A percentile compares a stretch with the other conserved stretches of the same genome.
Conservation (phyloP, 2,888 invertebrate genomes). For the Agonopterix alstromeriana region DNA sequence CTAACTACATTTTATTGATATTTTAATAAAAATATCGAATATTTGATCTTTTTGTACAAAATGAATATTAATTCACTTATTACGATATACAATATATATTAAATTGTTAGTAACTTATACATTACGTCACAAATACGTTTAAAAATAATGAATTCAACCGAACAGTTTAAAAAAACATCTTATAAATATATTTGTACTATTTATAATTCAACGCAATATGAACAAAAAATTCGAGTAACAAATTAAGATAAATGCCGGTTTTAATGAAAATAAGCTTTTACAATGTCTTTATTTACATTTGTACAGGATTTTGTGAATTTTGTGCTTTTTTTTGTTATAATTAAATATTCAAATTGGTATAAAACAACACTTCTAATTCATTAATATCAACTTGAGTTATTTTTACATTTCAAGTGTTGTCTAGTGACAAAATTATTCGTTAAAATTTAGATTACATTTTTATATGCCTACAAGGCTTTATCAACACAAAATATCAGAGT, state of each 20-base stretch:
- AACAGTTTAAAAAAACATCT: slow-evolving; percentile 26
- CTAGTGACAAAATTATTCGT: too few species aligned
- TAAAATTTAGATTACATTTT: too few species aligned
- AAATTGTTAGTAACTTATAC: not conserved
- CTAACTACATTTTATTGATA: slow-evolving; percentile 37
- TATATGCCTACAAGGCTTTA: too few species aligned
- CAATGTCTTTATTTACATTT: slow-evolving; percentile 15
- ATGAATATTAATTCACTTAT: slow-evolving; percentile 37
- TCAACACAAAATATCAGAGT: too few species aligned
- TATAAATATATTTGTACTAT: slow-evolving; percentile 71
- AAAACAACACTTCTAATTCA: too few species aligned
- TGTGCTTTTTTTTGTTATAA: not conserved
- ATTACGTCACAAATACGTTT: not conserved
- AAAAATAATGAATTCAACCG: not conserved
- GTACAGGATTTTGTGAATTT: slow-evolving; percentile 23
- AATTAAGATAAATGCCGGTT: slow-evolving; percentile 39
- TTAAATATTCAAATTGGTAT: too few species aligned
- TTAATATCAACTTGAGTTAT: too few species aligned
- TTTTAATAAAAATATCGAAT: slow-evolving; percentile 60
- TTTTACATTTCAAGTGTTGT: too few species aligned
- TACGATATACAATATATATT: slow-evolving; percentile 7
- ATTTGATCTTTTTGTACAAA: slow-evolving; percentile 61
- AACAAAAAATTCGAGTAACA: slow-evolving; percentile 31
- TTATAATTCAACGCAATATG: slow-evolving; percentile 47
- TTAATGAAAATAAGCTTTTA: slow-evolving; percentile 23